A percentile compares a stretch with the other conserved stretches of the same genome.
phyloP scores from a whole-genome alignment of 2,113 vertebrate species.

The Columbina picui region DNA sequence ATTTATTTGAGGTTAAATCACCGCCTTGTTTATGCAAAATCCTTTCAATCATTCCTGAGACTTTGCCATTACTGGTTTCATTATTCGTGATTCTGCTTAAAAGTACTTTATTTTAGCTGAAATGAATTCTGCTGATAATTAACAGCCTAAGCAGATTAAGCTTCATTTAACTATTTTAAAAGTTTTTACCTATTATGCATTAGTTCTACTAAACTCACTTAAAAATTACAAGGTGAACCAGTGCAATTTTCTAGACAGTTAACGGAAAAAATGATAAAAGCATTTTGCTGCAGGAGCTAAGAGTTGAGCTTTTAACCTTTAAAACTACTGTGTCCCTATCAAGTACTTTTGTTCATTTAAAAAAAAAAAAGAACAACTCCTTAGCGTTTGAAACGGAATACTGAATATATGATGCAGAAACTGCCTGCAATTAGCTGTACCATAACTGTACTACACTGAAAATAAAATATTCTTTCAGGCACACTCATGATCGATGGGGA shows the following conservation, averaged over 20 bases:
- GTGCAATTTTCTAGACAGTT: neutral
- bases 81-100: neutral
- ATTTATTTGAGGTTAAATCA: neutral
- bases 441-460: neutral
- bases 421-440: neutral
- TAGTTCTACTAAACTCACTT: neutral
- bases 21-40: neutral
- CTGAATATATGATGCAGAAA: neutral
- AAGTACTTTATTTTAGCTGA: neutral
- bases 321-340: neutral
- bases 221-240: neutral
- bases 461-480: neutral
- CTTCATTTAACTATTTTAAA: neutral
- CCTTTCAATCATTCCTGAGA: neutral
- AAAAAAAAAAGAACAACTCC: neutral
- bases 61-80: neutral
- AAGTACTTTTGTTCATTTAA: neutral
- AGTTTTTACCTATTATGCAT: neutral
- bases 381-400: neutral
- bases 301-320: neutral
- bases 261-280: neutral
- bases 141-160: neutral
- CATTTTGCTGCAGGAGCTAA: neutral
- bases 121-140: neutral
- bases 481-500: neutral